Evolutionary conservation across 2,113 vertebrate genomes (phyloP).

Genomic region (Ovibos moschatus): DNA sequence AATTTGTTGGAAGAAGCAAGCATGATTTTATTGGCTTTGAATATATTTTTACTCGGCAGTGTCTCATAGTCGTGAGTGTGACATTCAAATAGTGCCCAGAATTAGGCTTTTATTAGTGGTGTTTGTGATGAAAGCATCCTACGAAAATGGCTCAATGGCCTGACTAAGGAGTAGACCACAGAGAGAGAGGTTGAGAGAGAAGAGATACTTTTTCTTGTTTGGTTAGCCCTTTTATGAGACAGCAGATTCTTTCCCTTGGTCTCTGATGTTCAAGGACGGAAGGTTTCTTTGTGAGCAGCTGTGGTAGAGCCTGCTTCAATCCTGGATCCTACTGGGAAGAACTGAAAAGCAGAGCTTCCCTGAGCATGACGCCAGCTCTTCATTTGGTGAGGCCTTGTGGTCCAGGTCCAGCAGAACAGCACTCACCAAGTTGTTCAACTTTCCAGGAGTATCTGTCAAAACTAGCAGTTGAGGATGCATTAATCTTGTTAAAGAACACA

Average conservation of each 20-base stretch:
- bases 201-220: slow-evolving; percentile 81
- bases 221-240: slow-evolving; percentile 86
- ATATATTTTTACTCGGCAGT: neutral
- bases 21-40: neutral
- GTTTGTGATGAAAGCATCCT: slow-evolving; percentile 38
- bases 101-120: slow-evolving; percentile 49
- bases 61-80: neutral
- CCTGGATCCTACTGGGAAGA: slow-evolving; percentile 53
- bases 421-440: slow-evolving; percentile 76
- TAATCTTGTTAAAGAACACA: slow-evolving; percentile 81
- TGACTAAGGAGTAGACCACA: neutral
- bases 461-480: slow-evolving; percentile 73
- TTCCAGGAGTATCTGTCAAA: slow-evolving; percentile 78
- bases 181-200: slow-evolving; percentile 16
- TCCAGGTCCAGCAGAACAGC: slow-evolving; percentile 55
- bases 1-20: slow-evolving; percentile 14
- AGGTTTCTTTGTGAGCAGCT: slow-evolving; percentile 75
- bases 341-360: slow-evolving; percentile 59
- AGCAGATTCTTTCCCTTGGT: slow-evolving; percentile 83
- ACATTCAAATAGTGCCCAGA: slow-evolving; percentile 27
- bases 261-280: slow-evolving; percentile 83
- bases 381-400: slow-evolving; percentile 43
- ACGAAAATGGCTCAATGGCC: slow-evolving; percentile 31
- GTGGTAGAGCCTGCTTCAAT: slow-evolving; percentile 61
- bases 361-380: slow-evolving; percentile 36